Base-by-base conservation (phyloP, 2,113 vertebrate genomes). In the Fulmarus glacialis region DNA sequence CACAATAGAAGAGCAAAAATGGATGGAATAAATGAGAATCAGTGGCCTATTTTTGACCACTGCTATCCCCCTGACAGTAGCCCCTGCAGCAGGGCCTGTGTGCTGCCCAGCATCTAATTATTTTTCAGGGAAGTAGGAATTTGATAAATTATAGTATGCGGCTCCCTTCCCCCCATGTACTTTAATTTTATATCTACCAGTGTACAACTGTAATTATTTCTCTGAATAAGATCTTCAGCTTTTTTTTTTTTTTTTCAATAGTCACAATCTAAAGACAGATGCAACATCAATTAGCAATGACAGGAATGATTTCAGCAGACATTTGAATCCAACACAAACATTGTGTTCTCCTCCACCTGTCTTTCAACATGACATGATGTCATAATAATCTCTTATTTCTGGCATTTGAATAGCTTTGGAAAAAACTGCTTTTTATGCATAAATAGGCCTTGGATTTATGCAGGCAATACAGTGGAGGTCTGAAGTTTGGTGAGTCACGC, bases 361-460 rank as follows among this genome's bases (percentile, higher is more conserved):
- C 94, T 97, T 96, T 97, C 96, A 96, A 91, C 87, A 95, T 95
- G 97, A 97, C 48, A 43, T 17, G 79, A 94, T 95, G 96, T 97
- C 95, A 95, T 84, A 98, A 97, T 91, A 93, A 93, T 91, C 73
- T 87, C 95, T 97, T 89, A 90, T 97, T 96, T 95, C 63, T 83
- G 85, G 95, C 90, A 72, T 70, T 75, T 95, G 85, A 95, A 96
- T 94, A 95, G 82, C 92, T 93, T 77, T 92, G 92, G 93, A 45
- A 96, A 94, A 42, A 96, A 77, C 12, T 29, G 50, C 89, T 93
- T 94, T 96, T 89, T 34, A 43, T 92, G 84, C 67, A 89, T 55
- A 87, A 96, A 96, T 43, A 90, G 92, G 95, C 58, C 27, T 8
- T 36, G 82, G 87, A 67, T 93, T 90, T n/a, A 13, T 60, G 52